Evolutionary conservation across 2,113 vertebrate species (phyloP), one percentile per base, ranked within the genome.

Genomic region (Pelvicachromis taeniatus): DNA sequence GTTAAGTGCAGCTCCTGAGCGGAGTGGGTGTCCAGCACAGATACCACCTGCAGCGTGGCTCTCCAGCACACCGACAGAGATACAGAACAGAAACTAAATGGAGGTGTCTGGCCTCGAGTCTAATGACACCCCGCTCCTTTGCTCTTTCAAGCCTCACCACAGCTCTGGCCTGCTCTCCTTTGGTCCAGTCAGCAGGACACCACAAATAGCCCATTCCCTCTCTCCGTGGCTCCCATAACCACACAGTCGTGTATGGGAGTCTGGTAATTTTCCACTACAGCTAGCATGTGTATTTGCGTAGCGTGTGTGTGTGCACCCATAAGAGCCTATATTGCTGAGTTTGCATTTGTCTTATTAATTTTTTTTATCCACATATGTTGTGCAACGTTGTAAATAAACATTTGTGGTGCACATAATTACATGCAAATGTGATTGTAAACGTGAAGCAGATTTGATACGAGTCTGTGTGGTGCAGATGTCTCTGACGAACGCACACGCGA

Each of bases 201-300:
- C 93, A 79, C 93, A 92, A 93, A 90, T 87, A 93, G 90, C 77
- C 90, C 84, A 75, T 81, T 92, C 80, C 84, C 48, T 89, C 87
- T 86, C 88, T 83, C 80, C 53, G 61, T 23, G 85, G 59, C 88
- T 90, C 87, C 85, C 81, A 65, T 53, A 86, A 82, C 89, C 85
- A 88, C 65, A 78, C 63, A 78, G 80, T 54, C 82, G 10, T 83
- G 77, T 77, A 82, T 40, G 82, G 68, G 58, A 85, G 83, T 81
- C 87, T 26, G 35, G 88, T 94, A 85, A 88, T 91, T 94, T 95
- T 92, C 91, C 90, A 92, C 88, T 85, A 86, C 78, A 79, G 56
- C 54, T 35, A 63, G 31, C 13, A 42, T 83, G 70, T 80, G 65
- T 77, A 9, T 73, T 45, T 48, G 68, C 29, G 68, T 84, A 70